Conservation (phyloP, 2,797 vertebrate species). For the Orestias chungarensis region DNA sequence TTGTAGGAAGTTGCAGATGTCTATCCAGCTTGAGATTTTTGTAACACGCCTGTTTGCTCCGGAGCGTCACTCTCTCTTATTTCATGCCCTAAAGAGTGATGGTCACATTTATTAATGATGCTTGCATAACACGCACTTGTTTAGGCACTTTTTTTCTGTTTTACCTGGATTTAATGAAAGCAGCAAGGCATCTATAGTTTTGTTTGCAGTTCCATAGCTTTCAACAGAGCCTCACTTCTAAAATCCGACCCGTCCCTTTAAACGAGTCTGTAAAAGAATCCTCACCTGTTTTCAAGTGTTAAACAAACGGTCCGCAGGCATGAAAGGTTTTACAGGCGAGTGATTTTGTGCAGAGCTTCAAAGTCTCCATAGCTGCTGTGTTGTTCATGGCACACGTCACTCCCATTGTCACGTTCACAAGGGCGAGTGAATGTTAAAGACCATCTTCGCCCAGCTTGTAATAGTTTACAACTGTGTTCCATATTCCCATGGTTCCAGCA, state of each 20-base stretch:
- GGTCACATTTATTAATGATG: neutral
- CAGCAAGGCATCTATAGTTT: neutral
- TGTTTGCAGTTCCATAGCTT: neutral
- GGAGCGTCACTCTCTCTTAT: neutral
- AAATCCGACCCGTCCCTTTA: neutral
- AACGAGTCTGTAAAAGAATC: neutral
- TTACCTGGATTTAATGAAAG: neutral
- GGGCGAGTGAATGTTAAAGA: slow-evolving; percentile 27
- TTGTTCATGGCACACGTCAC: slow-evolving; percentile 48
- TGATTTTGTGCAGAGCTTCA: slow-evolving; percentile 61
- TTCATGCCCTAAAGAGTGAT: neutral
- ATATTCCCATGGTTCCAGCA: slow-evolving; percentile 13
- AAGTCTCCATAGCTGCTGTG: slow-evolving; percentile 52
- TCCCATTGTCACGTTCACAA: slow-evolving; percentile 47
- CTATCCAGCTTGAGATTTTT: neutral
- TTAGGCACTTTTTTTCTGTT: neutral
- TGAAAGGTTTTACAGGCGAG: neutral
- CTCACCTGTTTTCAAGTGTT: slow-evolving; percentile 14
- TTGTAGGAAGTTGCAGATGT: neutral
- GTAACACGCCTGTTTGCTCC: neutral
- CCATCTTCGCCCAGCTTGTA: slow-evolving; percentile 28
- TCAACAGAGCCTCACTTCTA: slow-evolving; percentile 5
- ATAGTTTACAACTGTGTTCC: slow-evolving; percentile 47
- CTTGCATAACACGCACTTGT: no score
- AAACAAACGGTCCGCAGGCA: neutral